Conservation (phyloP, 2,888 invertebrate species). For the Limnephilus auricula region DNA sequence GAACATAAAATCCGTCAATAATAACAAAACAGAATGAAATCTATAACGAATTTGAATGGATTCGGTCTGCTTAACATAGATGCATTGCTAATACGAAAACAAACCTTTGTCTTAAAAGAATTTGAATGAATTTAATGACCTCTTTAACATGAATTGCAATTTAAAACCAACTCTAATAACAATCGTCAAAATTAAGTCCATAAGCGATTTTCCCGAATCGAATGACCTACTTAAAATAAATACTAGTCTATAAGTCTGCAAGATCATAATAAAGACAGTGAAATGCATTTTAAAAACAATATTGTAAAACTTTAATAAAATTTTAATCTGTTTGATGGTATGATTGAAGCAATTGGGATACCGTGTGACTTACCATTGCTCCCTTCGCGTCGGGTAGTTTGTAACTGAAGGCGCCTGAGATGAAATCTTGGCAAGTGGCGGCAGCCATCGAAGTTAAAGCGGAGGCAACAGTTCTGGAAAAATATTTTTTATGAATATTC, state of each 20-base stretch:
- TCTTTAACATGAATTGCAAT: background rate
- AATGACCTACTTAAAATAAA: background rate
- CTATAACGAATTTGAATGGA: background rate
- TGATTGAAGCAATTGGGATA: background rate
- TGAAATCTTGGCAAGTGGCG: slow-evolving; percentile 92
- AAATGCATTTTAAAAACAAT: background rate
- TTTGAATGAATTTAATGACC: background rate
- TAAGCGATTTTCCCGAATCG: background rate
- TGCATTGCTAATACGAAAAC: no score
- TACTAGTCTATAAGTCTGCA: no score
- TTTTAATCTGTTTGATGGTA: background rate
- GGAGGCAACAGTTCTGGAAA: slow-evolving; percentile 94
- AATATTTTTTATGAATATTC: background rate
- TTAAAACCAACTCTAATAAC: background rate
- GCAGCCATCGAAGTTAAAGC: slow-evolving; percentile 95
- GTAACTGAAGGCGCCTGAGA: slow-evolving; percentile 84
- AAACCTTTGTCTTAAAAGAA: background rate
- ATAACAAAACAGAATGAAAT: background rate
- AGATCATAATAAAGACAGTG: background rate
- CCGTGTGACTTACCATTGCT: slow-evolving; percentile 79
- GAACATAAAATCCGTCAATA: background rate
- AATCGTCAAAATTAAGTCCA: background rate
- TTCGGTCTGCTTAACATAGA: background rate
- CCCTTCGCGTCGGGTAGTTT: slow-evolving; percentile 86
- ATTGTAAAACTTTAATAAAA: no score